These are phyloP conservation scores for Perognathus longimembris DNA, from an alignment of 2,113 vertebrate species.

Conservation along the genomic window DNA sequence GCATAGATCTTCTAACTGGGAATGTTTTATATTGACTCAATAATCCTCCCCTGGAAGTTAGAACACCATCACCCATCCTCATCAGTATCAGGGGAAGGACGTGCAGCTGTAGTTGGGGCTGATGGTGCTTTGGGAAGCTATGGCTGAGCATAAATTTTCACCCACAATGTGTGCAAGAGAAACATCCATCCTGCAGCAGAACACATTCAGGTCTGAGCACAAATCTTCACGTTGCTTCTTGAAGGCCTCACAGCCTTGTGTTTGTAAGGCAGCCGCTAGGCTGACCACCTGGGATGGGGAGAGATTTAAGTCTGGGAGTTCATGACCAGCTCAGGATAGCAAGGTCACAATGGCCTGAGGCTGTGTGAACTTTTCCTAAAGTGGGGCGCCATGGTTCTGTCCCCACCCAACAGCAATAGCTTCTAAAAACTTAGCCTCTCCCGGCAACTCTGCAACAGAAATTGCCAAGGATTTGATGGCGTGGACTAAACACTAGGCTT, in stretches of 20 bases:
- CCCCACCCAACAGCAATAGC: not conserved
- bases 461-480: too few species aligned
- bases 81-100: not conserved
- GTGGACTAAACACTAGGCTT: not conserved
- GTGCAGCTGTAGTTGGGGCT: not conserved
- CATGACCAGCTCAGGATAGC: not conserved
- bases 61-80: accelerated
- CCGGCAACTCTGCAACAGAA: not conserved
- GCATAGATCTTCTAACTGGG: not conserved
- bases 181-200: accelerated
- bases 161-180: accelerated
- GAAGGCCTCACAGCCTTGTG: too few species aligned
- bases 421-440: not conserved
- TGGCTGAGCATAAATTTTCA: not conserved
- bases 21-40: not conserved
- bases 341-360: not conserved
- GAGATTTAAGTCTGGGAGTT: not conserved
- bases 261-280: not conserved
- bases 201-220: not conserved
- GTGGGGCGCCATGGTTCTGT: too few species aligned
- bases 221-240: too few species aligned
- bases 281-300: not conserved
- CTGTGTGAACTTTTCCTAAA: not conserved
- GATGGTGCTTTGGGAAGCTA: not conserved
- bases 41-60: not conserved